Conservation (phyloP, 37 sponge, comb jelly and placozoan species). For the Geodia barretti region DNA sequence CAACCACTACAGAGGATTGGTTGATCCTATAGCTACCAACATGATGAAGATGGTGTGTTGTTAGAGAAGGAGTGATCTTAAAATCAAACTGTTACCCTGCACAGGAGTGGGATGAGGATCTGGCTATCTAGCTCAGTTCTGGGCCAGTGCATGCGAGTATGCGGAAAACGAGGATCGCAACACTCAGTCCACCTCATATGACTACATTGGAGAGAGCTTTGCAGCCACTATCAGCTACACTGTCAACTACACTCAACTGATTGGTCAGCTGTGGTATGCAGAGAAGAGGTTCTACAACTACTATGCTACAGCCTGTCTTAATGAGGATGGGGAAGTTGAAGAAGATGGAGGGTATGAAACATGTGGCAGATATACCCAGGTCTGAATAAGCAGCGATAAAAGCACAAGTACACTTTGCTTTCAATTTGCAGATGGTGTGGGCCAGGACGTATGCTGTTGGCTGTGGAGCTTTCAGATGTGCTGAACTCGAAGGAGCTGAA, state of each 20-base stretch:
- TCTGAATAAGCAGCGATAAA: neutral
- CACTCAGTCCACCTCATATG: constrained; percentile 14
- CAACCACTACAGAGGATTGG: constrained; percentile 27
- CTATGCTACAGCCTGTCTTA: constrained; percentile 15
- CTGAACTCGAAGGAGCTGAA: constrained; percentile 22
- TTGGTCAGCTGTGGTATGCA: constrained; percentile 23
- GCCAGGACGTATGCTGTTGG: constrained; percentile 50
- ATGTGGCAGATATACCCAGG: constrained; percentile 28
- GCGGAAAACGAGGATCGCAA: constrained; percentile 35
- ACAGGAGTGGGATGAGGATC: constrained; percentile 47
- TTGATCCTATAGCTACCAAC: constrained; percentile 47
- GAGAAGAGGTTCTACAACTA: constrained; percentile 2
- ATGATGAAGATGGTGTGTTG: constrained; percentile 43
- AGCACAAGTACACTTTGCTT: neutral
- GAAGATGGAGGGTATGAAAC: constrained; percentile 13
- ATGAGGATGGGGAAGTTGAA: constrained; percentile 46
- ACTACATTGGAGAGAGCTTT: constrained; percentile 23
- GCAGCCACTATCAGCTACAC: constrained; percentile 33
- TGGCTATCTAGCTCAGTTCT: constrained; percentile 55
- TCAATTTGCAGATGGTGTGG: constrained; percentile 51
- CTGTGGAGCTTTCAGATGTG: constrained; percentile 54
- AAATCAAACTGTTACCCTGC: neutral
- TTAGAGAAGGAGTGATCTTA: neutral
- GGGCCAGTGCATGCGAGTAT: constrained; percentile 41
- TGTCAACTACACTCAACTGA: constrained; percentile 42